Conservation (phyloP, 2,797 vertebrate genomes). For the Crossoptilon crossoptilon region DNA sequence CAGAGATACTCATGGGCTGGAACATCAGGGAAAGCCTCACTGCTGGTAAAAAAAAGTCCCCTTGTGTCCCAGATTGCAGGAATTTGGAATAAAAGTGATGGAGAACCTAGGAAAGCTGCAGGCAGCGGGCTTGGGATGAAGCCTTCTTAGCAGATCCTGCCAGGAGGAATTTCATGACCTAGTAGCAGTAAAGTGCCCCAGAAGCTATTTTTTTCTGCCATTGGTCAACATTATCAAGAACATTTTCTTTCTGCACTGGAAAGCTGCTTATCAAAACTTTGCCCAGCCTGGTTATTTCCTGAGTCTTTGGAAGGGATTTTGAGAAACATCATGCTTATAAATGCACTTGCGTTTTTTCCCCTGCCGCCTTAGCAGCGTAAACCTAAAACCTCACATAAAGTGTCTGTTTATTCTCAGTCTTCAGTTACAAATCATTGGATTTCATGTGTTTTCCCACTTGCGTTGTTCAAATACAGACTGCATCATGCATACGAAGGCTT, state of each 20-base stretch:
- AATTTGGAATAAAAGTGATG: background rate
- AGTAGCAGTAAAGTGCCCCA: background rate
- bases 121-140: background rate
- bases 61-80: background rate
- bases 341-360: background rate
- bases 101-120: background rate
- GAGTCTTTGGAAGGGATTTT: background rate
- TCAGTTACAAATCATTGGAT: background rate
- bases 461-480: conserved; percentile 13
- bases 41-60: background rate
- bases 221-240: background rate
- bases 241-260: background rate
- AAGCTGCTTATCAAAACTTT: background rate
- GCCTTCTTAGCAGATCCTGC: background rate
- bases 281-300: background rate
- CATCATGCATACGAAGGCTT: background rate
- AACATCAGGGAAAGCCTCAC: background rate
- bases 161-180: background rate
- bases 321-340: background rate
- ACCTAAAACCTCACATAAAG: background rate
- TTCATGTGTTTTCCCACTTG: conserved; percentile 13
- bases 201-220: background rate
- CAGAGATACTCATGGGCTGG: background rate
- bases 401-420: background rate
- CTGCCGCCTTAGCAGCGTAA: background rate